Conservation (phyloP, 2,797 vertebrate genomes). For the Chrosomus eos region DNA sequence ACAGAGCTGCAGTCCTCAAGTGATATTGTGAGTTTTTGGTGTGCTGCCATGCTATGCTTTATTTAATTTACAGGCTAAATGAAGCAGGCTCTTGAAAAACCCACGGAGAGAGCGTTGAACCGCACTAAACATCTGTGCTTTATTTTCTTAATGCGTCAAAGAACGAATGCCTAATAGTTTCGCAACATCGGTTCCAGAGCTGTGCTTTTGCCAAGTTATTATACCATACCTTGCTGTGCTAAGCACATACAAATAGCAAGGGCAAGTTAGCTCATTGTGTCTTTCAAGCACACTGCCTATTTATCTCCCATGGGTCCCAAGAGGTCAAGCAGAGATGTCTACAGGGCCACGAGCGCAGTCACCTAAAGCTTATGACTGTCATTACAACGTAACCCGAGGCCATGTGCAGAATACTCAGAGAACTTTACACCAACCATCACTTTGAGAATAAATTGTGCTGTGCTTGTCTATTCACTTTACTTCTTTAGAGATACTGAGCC, state of each 20-base stretch:
- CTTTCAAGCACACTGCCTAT: slow-evolving; percentile 30
- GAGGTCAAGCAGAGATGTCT: slow-evolving; percentile 61
- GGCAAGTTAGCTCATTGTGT: slow-evolving; percentile 41
- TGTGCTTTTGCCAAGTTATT: slow-evolving; percentile 56
- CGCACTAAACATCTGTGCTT: slow-evolving; percentile 60
- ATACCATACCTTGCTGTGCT: slow-evolving; percentile 52
- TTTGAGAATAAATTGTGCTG: slow-evolving; percentile 43
- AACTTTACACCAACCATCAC: slow-evolving; percentile 57
- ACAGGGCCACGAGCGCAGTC: slow-evolving; percentile 52
- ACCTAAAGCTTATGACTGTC: slow-evolving; percentile 60
- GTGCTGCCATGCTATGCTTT: slow-evolving; percentile 36
- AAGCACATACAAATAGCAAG: slow-evolving; percentile 57
- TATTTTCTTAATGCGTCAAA: slow-evolving; percentile 56
- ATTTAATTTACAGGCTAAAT: slow-evolving; percentile 54
- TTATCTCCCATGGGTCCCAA: slow-evolving; percentile 42
- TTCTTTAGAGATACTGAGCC: slow-evolving; percentile 15
- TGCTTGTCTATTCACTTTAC: slow-evolving; percentile 35
- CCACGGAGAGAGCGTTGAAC: slow-evolving; percentile 38
- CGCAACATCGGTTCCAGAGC: slow-evolving; percentile 26
- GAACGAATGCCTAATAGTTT: slow-evolving; percentile 54
- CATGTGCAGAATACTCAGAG: slow-evolving; percentile 59
- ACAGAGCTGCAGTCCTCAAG: slow-evolving; percentile 17
- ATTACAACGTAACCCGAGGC: slow-evolving; percentile 61
- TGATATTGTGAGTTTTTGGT: slow-evolving; percentile 28
- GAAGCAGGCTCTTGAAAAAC: slow-evolving; percentile 46